These are phyloP conservation scores for Lamproptera curius DNA, from an alignment of 2,888 invertebrate genomes.

Conservation along the genomic window DNA sequence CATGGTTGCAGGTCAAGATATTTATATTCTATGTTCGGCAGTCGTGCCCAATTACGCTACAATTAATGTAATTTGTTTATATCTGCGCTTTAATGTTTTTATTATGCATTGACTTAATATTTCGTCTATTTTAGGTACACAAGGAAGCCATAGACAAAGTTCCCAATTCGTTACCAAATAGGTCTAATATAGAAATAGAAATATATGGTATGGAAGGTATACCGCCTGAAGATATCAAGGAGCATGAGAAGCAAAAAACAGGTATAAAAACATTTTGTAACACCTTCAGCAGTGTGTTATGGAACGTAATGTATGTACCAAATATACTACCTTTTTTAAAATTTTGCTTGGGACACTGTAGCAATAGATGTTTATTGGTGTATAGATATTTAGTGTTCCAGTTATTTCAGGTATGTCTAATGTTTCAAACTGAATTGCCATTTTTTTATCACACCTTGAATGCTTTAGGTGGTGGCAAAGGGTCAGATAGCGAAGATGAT, in stretches of 20 bases:
- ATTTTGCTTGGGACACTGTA: conserved; percentile 57
- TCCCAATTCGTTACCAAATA: conserved; percentile 97
- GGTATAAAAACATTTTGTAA: conserved; percentile 62
- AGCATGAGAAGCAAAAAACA: conserved; percentile 94
- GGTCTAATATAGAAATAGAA: conserved; percentile 99
- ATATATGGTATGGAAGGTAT: conserved; percentile 99
- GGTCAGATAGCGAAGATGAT: conserved; percentile 90
- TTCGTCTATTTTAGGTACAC: conserved; percentile 86
- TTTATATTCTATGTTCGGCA: conserved; percentile 67
- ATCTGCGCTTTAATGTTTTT: conserved; percentile 31
- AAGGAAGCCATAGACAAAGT: conserved; percentile 99
- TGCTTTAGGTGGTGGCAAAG: conserved; percentile 79
- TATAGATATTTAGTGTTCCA: conserved; percentile 52
- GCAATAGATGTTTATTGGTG: conserved; percentile 56
- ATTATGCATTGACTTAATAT: conserved; percentile 17
- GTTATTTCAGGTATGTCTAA: conserved; percentile 34
- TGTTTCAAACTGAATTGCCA: conserved; percentile 11
- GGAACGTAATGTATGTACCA: conserved; percentile 68
- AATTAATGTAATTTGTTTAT: conserved; percentile 47
- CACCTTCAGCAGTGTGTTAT: conserved; percentile 42
- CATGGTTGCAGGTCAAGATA: conserved; percentile 54
- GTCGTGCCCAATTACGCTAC: conserved; percentile 46
- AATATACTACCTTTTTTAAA: conserved; percentile 41
- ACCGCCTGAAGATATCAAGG: conserved; percentile 94
- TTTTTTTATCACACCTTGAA: conserved; percentile 24